Evolutionary conservation across 2,888 invertebrate genomes (phyloP).

Genomic region (Tipula vernalis): DNA sequence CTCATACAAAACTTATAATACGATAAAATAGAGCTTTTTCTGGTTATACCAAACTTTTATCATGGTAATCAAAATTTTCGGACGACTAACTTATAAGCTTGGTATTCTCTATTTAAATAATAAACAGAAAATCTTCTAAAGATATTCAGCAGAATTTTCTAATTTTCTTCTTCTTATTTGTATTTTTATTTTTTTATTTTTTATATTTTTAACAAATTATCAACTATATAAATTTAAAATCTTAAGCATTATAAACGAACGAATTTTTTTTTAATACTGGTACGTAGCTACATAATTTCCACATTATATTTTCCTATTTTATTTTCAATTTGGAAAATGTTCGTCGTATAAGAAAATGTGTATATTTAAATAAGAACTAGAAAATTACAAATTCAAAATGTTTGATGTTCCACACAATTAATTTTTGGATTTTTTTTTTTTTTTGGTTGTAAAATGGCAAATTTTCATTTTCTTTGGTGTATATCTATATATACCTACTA

Average conservation of each 20-base stretch:
- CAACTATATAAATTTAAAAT: not conserved
- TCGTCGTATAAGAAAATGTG: not conserved
- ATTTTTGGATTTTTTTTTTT: not conserved
- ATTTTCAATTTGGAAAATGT: not conserved
- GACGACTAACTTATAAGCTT: not conserved
- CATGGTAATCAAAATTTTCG: not conserved
- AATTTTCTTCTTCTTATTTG: not conserved
- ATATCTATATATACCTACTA: no score
- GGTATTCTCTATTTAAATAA: not conserved
- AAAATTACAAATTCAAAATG: not conserved
- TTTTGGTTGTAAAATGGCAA: not conserved
- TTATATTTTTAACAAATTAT: not conserved
- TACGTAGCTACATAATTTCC: not conserved
- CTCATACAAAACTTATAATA: not conserved
- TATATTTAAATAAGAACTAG: not conserved
- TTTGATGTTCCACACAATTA: slow-evolving; percentile 4
- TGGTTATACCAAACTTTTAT: not conserved
- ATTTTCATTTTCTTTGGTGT: not conserved
- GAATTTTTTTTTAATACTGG: not conserved
- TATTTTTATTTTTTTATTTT: not conserved
- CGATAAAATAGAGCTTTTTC: not conserved
- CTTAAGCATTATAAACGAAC: not conserved
- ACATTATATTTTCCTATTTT: not conserved
- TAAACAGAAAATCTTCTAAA: not conserved
- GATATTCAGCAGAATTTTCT: not conserved